phyloP scores from a whole-genome alignment of 1,140 invertebrate species.

The Mamestra configurata region DNA sequence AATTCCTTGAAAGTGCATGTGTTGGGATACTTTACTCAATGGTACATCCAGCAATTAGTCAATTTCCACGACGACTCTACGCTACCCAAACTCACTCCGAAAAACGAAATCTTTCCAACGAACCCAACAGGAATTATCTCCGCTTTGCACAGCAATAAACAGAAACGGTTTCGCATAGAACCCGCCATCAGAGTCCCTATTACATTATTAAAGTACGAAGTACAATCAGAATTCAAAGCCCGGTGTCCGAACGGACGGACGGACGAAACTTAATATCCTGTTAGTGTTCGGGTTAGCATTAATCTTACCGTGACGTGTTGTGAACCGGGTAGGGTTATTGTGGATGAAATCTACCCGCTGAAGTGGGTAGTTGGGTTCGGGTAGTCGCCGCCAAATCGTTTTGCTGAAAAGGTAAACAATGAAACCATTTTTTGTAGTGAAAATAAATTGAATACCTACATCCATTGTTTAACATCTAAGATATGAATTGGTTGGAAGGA shows the following conservation, averaged over 20 bases:
- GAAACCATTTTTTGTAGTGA: background rate
- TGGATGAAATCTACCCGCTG: conserved; percentile 31
- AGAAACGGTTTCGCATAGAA: conserved; percentile 2
- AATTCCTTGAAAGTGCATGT: too few relatives aligned
- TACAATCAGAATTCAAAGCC: conserved; percentile 48
- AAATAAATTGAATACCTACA: background rate
- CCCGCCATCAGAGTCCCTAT: conserved; percentile 16
- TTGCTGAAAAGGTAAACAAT: conserved; percentile 7
- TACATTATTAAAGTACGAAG: conserved; percentile 46
- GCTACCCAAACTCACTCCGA: background rate
- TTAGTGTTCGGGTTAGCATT: conserved; percentile 64
- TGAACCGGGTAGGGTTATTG: conserved; percentile 25
- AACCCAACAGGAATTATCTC: background rate
- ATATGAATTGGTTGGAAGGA: too few relatives aligned
- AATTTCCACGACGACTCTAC: too few relatives aligned
- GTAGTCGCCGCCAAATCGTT: background rate
- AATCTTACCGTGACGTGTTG: conserved; percentile 58
- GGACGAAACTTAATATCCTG: conserved; percentile 64
- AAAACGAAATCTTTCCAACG: background rate
- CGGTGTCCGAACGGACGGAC: conserved; percentile 22
- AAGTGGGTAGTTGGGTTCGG: conserved; percentile 6
- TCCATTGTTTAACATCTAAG: too few relatives aligned
- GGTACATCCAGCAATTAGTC: too few relatives aligned
- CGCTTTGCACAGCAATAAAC: conserved; percentile 2
- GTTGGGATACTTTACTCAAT: too few relatives aligned